Evolutionary conservation across 2,797 vertebrate species (phyloP), one percentile per base, ranked within the genome.

Genomic region (Novumbra hubbsi): DNA sequence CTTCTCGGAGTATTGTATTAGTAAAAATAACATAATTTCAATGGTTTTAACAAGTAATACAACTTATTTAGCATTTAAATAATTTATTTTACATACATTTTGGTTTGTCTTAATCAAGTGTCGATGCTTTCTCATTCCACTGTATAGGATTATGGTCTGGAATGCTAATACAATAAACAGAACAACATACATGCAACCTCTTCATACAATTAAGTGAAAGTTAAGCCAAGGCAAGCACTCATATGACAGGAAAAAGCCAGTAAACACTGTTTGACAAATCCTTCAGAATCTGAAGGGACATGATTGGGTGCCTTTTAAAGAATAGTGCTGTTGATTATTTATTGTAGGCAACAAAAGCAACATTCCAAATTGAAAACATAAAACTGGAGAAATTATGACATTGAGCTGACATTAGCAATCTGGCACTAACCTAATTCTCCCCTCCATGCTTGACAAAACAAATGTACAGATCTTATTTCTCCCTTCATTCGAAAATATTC

Each of bases 331-430:
- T 60, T 27, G 24, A 60, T 60, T 3, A 60, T 24, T 21, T n/a
- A 9, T 57, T 57, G 55, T 57, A 57, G 55, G 55, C 55, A 24
- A 60, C 12, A 27, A 14, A 32, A 30, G 63, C 34, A 15, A 30
- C 34, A 65, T 24, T 64, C 50, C 63, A 34, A 62, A 21, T 34
- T 68, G 45, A 65, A 41, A 76, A 48, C 68, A 78, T 68, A 52
- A 63, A 57, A 75, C 70, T 66, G 73, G 79, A 80, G 72, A 80
- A 81, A 71, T 80, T 79, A 17, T 76, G 19, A 52, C 19, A 52
- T 1, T 68, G 60, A 78, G 30, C 32, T 41, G 34, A 60, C 24
- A 60, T 60, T 24, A 27, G 21, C 57, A 63, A n/a, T 72, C 64
- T 63, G 57, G 21, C 57, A 72, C 57, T 16, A 63, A 64, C 34